phyloP scores from a whole-genome alignment of 2,888 invertebrate genomes.

The Rhamphomyia laevipes region DNA sequence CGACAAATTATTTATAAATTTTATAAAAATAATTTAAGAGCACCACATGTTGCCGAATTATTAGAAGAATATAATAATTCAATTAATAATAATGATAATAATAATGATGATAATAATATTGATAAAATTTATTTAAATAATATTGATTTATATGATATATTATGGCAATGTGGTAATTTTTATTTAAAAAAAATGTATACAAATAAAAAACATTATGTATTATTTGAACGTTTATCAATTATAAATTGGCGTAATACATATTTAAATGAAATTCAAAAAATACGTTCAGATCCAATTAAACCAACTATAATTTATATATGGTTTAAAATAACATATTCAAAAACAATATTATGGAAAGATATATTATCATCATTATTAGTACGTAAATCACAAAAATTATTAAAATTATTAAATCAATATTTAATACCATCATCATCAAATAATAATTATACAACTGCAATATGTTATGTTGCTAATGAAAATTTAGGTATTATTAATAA shows the following conservation, averaged over 20 bases:
- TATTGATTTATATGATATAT: too few species aligned
- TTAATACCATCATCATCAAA: too few species aligned
- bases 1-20: neutral
- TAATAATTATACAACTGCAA: too few species aligned
- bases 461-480: too few species aligned
- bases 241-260: neutral
- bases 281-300: neutral
- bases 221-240: neutral
- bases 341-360: neutral
- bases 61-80: neutral
- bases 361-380: too few species aligned
- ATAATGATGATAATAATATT: too few species aligned
- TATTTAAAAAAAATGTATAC: neutral
- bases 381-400: too few species aligned
- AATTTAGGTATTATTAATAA: too few species aligned
- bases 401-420: too few species aligned
- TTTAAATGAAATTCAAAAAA: neutral
- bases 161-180: neutral
- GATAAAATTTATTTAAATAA: too few species aligned
- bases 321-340: neutral
- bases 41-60: neutral
- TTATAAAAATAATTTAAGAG: neutral
- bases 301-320: neutral
- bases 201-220: neutral
- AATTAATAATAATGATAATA: too few species aligned